These are phyloP conservation scores for Ia io DNA, from an alignment of 2,113 vertebrate genomes.

Conservation along the genomic window DNA sequence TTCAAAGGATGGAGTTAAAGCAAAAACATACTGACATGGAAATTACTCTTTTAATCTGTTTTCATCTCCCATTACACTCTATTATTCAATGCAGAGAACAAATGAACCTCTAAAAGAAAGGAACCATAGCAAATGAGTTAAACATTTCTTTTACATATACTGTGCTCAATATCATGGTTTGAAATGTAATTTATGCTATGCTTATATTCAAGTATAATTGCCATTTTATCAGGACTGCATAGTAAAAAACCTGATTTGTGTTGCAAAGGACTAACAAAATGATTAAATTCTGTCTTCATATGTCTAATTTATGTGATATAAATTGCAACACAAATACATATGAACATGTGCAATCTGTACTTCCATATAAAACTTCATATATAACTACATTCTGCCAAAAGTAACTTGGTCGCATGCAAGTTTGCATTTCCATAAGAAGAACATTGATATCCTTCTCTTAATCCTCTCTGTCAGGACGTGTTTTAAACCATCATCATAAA, in stretches of 20 bases:
- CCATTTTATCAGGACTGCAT: background rate
- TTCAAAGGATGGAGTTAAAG: background rate
- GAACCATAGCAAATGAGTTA: constrained; percentile 60
- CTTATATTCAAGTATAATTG: constrained; percentile 52
- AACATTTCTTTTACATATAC: constrained; percentile 46
- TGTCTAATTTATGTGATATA: constrained; percentile 41
- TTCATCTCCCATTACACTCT: background rate
- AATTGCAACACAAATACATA: background rate
- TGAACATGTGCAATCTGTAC: background rate
- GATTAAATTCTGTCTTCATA: constrained; percentile 45
- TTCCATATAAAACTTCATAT: background rate
- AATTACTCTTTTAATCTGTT: background rate
- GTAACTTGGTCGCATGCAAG: background rate
- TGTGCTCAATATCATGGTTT: background rate
- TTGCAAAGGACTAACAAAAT: constrained; percentile 23
- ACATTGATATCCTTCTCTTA: background rate
- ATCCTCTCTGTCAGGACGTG: background rate
- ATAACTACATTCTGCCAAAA: background rate
- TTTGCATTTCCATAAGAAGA: background rate
- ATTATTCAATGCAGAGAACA: background rate
- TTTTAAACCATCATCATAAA: background rate
- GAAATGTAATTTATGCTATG: constrained; percentile 9
- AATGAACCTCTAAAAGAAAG: constrained; percentile 44
- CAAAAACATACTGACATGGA: background rate
- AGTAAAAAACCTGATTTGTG: constrained; percentile 53